These are phyloP conservation scores for Micrasema longulum DNA, from an alignment of 1,140 invertebrate genomes.

Conservation along the genomic window DNA sequence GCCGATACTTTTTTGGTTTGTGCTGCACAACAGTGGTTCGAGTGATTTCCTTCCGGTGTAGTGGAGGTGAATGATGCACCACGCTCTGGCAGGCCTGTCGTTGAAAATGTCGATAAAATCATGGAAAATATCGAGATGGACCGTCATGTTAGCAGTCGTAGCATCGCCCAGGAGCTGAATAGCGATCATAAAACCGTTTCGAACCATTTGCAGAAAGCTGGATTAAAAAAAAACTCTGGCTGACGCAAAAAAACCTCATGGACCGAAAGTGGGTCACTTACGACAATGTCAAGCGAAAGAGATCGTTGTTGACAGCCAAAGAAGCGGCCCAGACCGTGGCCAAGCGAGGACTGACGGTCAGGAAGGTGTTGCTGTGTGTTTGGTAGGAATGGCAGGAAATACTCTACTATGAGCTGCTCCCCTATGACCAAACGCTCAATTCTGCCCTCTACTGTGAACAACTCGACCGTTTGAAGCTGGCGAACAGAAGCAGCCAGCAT, in stretches of 20 bases:
- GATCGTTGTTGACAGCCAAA: no score
- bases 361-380: slow-evolving; percentile 1
- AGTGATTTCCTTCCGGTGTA: slow-evolving; percentile 17
- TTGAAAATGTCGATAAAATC: slow-evolving; percentile 19
- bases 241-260: no score
- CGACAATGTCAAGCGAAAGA: no score
- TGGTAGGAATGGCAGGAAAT: no score
- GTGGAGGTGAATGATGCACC: slow-evolving; percentile 24
- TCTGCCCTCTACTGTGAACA: slow-evolving; percentile 15
- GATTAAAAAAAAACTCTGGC: no score
- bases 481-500: no score
- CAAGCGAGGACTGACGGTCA: background rate
- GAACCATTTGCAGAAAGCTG: no score
- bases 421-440: slow-evolving; percentile 15
- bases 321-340: no score
- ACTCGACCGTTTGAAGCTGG: slow-evolving; percentile 17
- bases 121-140: slow-evolving; percentile 15
- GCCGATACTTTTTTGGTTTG: no score
- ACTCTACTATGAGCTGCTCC: no score
- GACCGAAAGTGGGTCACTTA: no score
- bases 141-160: slow-evolving; percentile 1
- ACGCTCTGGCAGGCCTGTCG: slow-evolving; percentile 17
- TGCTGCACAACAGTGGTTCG: slow-evolving; percentile 19
- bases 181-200: no score
- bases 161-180: slow-evolving; percentile 2